Evolutionary conservation across 2,113 vertebrate species (phyloP), one percentile per base, ranked within the genome.

Genomic region (Cottus gobio): DNA sequence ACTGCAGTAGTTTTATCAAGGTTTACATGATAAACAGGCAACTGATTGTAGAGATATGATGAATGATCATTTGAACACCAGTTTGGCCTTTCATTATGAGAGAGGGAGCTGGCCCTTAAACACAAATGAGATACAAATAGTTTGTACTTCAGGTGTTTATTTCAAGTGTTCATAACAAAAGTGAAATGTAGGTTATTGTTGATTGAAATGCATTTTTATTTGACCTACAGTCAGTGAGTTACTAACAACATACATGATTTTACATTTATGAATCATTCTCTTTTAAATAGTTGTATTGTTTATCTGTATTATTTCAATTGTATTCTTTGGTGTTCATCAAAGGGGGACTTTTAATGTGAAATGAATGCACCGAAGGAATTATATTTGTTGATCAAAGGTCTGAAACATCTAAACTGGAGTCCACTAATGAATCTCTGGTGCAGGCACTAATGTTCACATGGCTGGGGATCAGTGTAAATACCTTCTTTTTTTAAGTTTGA

Each of bases 381-480:
- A 7, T 18, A 16, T 30, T 57, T 63, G 26, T 24, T 58, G 20
- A 70, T 77, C 12, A 20, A 79, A 70, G 62, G 60, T 52, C 52
- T 39, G 28, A 76, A 71, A 76, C 57, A 72, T 61, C 34, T 48
- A 6, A 73, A 30, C 69, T 46, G 31, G 52, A 69, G 75, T 80
- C 44, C 26, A 67, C 57, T 56, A 31, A 71, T 81, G 34, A 63
- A 77, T 88, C 71, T 84, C 89, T 92, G 87, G 89, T 90, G 91
- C 91, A 86, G 87, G 87, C 90, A 75, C 91, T 91, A 75, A 87
- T 89, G 68, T 82, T 86, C 26, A 37, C 39, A 85, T 71, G 58
- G 61, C 63, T 80, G 28, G 84, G 72, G 71, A 76, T 70, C 65
- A 69, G 57, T 73, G 56, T 75, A 54, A 54, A 57, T 71, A 0